Base-by-base conservation (phyloP, 1,140 invertebrate species). In the Brachystomella parvula region DNA sequence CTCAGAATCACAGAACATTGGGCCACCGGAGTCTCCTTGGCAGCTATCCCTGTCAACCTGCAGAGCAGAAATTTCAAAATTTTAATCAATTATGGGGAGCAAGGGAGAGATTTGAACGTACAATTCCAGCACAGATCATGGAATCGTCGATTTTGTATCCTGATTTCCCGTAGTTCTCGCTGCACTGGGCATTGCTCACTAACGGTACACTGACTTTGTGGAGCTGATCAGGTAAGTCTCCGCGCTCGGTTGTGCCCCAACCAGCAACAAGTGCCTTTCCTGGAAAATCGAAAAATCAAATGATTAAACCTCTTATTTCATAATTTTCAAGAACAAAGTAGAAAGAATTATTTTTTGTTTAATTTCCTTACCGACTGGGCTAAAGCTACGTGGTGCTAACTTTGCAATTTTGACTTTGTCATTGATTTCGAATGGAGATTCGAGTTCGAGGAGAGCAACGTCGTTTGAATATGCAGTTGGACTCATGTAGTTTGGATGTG, bases 401-500 rank as follows among this genome's bases (percentile, higher is more conserved):
- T 15, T 53, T 12, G 49, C 49, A 26, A 53, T 15, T 3, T 53
- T 15, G 24, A 53, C 21, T 6, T 53, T 19, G 49, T 53, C 49
- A 26, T 3, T 53, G 15, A 53, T 9, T 6, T 53, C 49, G 6
- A 53, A 53, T 53, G 12, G 15, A 6, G 12, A 12, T 12, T 12
- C 49, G 15, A 53, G 24, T 53, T 53, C 49, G 49, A 53, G 49
- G 21, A 53, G 49, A 53, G 49, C 49, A 24, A 26, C 49, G 24
- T 53, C 49, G 49, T 53, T 53, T 12, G 49, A 53, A 24, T 19
- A 53, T 9, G 6, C 6, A 24, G 12, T 53, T 15, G 49, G 49
- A 6, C 15, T 19, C 24, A 6, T 6, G 49, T 53, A 53, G 49
- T 26, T 53, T 53, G 49, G 49, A 53, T 53, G 49, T 6, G 3